Base-by-base conservation (phyloP, 2,113 vertebrate species). In the Ptilonorhynchus violaceus region DNA sequence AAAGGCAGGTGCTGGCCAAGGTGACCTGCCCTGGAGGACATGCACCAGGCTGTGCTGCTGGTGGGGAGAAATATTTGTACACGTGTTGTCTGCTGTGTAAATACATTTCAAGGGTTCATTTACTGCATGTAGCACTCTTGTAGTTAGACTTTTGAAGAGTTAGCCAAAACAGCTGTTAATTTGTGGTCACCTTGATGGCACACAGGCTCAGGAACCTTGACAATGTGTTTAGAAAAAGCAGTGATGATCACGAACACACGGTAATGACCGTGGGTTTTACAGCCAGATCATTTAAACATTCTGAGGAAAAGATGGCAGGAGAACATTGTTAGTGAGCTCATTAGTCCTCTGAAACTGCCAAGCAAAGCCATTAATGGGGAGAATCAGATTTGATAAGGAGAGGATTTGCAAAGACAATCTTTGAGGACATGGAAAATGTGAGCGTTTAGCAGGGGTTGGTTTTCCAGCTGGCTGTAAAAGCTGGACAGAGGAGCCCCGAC, bases 111-210 rank as follows among this genome's bases (percentile, higher is more conserved):
- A 23, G 85, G 44, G 46, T 28, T 94, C 91, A 89, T 93, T 97
- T 95, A 93, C 94, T 81, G 95, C 89, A 13, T 52, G 41, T 33
- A 90, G 95, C 82, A 23, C 49, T 66, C 84, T 25, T 12, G 17
- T 12, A 46, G 60, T 10, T 13, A 41, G 58, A 44, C 92, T 79
- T 80, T 23, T 37, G 62, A 64, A 69, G 52, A 92, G 85, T 24
- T 75, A 83, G 39, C 73, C 75, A 92, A 93, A 93, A 88, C 16
- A 67, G 84, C 87, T 93, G 80, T 62, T 92, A 82, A 85, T 82
- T 92, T 85, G 76, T 85, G 81, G 73, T 49, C 87, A 93, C 84
- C 85, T 80, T 94, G 91, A 87, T 44, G 74, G 49, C 44, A 24
- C n/a, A 5, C 6, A 14, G 50, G 31, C 84, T 70, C 20, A 8